Percentiles rank a stretch among this genome's conserved stretches.
Conservation (phyloP, 2,888 invertebrate genomes). For the Orthonychiurus folsomi region DNA sequence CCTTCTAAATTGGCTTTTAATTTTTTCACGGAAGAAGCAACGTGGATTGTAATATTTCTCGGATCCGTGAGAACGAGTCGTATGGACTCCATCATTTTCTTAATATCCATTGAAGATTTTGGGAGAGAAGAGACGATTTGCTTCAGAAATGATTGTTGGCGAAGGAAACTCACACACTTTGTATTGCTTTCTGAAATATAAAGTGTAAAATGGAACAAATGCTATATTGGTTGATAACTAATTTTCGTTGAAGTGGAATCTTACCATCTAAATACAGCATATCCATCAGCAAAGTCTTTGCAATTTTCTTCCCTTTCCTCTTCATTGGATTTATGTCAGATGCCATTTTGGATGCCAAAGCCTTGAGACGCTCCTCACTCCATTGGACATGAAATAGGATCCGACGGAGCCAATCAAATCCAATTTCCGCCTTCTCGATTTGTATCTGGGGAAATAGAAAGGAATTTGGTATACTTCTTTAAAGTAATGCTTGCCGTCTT, state of each 20-base stretch:
- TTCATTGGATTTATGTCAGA: slow-evolving; percentile 71
- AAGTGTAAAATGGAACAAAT: no score
- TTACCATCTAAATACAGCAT: slow-evolving; percentile 54
- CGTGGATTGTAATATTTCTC: slow-evolving; percentile 58
- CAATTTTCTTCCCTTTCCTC: slow-evolving; percentile 62
- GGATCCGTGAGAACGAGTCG: slow-evolving; percentile 54
- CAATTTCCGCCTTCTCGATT: slow-evolving; percentile 61
- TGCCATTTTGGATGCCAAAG: slow-evolving; percentile 69
- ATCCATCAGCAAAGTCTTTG: slow-evolving; percentile 53
- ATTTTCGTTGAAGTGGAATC: no score
- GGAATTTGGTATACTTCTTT: not conserved
- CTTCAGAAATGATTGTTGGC: slow-evolving; percentile 67
- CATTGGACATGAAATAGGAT: slow-evolving; percentile 63
- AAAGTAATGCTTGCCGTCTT: not conserved
- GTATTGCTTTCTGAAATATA: slow-evolving; percentile 66
- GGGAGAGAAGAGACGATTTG: slow-evolving; percentile 55
- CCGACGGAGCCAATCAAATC: slow-evolving; percentile 68
- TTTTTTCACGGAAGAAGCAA: slow-evolving; percentile 61
- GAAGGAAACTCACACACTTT: slow-evolving; percentile 59
- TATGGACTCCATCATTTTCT: slow-evolving; percentile 51
- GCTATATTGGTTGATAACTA: no score
- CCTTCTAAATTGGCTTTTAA: slow-evolving; percentile 42
- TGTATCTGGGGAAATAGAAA: slow-evolving; percentile 54
- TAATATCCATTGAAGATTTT: slow-evolving; percentile 40
- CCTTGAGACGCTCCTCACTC: slow-evolving; percentile 62